These are phyloP conservation scores for Drosophila kokeensis DNA, from an alignment of 2,888 invertebrate species.

Conservation along the genomic window DNA sequence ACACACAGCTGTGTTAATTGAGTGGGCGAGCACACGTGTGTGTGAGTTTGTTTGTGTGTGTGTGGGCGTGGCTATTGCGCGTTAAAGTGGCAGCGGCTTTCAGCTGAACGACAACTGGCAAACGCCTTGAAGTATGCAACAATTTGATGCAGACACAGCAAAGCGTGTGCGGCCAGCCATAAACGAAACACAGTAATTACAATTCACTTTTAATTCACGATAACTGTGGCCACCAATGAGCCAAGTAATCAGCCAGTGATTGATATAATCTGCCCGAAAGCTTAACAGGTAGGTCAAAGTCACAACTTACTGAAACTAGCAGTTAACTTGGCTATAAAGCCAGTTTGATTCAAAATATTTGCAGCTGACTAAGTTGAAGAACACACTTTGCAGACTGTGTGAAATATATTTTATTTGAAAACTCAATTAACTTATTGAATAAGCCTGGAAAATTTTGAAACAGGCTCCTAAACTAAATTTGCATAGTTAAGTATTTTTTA, in stretches of 20 bases:
- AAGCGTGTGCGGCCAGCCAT: neutral
- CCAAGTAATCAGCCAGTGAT: slow-evolving; percentile 27
- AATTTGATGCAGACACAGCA: slow-evolving; percentile 55
- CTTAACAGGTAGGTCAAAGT: neutral
- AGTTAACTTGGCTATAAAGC: neutral
- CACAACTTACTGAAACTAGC: neutral
- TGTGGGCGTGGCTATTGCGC: slow-evolving; percentile 43
- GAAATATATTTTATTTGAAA: neutral
- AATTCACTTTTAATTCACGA: slow-evolving; percentile 57
- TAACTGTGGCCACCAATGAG: slow-evolving; percentile 29
- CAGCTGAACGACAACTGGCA: slow-evolving; percentile 48
- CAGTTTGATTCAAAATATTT: neutral
- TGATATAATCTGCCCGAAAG: slow-evolving; percentile 2
- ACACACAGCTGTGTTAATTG: slow-evolving; percentile 71
- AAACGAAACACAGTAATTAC: slow-evolving; percentile 49
- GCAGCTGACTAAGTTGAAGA: too few relatives aligned
- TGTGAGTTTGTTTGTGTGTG: slow-evolving; percentile 21
- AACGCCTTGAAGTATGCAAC: slow-evolving; percentile 63
- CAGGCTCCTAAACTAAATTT: neutral
- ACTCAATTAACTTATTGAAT: neutral
- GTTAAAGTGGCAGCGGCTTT: slow-evolving; percentile 68
- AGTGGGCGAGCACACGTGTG: slow-evolving; percentile 65
- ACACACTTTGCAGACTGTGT: neutral
- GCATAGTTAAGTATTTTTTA: neutral
- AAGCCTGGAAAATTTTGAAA: neutral